Base-by-base conservation (phyloP, 2,797 vertebrate genomes). In the Mallotus villosus region DNA sequence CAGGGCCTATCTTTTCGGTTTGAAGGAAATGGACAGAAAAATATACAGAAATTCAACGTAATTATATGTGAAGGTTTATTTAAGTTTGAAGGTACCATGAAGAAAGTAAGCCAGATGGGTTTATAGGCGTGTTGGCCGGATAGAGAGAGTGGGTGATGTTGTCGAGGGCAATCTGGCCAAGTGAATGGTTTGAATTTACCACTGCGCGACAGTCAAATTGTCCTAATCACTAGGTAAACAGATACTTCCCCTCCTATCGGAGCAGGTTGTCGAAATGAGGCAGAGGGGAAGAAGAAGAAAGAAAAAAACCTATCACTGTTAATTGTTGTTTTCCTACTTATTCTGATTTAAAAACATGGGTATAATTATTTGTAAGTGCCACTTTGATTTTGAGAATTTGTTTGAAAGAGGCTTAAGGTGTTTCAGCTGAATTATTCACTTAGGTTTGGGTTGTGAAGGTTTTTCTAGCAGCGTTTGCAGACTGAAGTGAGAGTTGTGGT, bases 171-270 rank as follows among this genome's bases (percentile, higher is more conserved):
- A 93, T 93, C 90, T 92, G 78, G 80, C 74, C 9, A 78, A 84
- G 76, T 88, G 89, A 91, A 92, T 92, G 92, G 89, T 92, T 92
- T 89, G 87, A 92, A 92, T 93, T 93, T 93, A 91, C 88, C 82
- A 85, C 88, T 82, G 87, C 72, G 77, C 90, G 90, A 93, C 93
- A 93, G 88, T 92, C 85, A 94, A 94, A 93, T 93, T 92, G 92
- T 92, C 86, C 83, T 94, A 94, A 93, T 94, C 91, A 94, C 90
- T 91, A 90, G 92, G 93, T 93, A 93, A 94, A 94, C 91, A 94
- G 92, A 93, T 92, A 93, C 92, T 94, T 93, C 93, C 92, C 87
- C 84, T 84, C 85, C 90, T 90, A 92, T 92, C 92, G 86, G 87
- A 86, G 86, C 82, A 84, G 82, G 72, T 86, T 53, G 74, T 82